These are phyloP conservation scores for Synanthedon myopaeformis DNA, from an alignment of 2,888 invertebrate genomes.

Conservation along the genomic window DNA sequence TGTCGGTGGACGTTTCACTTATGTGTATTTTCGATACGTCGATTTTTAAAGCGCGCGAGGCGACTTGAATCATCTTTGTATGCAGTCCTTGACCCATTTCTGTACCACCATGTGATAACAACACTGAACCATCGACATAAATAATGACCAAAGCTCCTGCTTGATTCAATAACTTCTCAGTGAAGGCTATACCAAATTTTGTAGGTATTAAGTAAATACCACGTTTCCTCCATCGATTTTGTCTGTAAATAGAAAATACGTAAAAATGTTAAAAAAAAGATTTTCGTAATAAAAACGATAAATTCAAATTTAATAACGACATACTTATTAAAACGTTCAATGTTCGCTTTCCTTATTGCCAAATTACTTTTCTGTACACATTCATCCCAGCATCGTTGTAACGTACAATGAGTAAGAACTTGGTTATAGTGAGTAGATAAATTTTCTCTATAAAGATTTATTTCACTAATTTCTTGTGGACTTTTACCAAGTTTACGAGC, in stretches of 20 bases:
- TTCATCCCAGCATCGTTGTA: conserved; percentile 83
- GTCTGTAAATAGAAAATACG: conserved; percentile 46
- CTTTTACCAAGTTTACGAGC: conserved; percentile 77
- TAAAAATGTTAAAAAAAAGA: background rate
- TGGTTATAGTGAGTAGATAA: conserved; percentile 84
- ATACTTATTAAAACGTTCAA: conserved; percentile 80
- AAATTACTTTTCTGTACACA: conserved; percentile 78
- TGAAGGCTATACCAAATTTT: conserved; percentile 87
- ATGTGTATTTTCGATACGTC: conserved; percentile 81
- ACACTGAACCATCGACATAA: conserved; percentile 90
- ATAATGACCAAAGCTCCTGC: conserved; percentile 88
- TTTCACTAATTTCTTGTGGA: conserved; percentile 71
- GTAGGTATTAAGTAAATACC: conserved; percentile 86
- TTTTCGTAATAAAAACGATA: background rate
- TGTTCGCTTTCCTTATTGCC: conserved; percentile 62
- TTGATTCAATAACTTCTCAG: conserved; percentile 82
- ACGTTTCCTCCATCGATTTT: conserved; percentile 87
- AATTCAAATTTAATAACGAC: conserved; percentile 6
- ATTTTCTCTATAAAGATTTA: conserved; percentile 87
- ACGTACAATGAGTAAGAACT: conserved; percentile 77
- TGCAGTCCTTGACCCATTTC: conserved; percentile 98
- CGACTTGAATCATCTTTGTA: conserved; percentile 95
- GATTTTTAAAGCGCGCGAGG: conserved; percentile 78
- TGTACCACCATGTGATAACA: conserved; percentile 91
- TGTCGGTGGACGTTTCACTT: conserved; percentile 87